Evolutionary conservation across 2,888 invertebrate species (phyloP), one percentile per base, ranked within the genome.

Genomic region (Saturnia pavonia): DNA sequence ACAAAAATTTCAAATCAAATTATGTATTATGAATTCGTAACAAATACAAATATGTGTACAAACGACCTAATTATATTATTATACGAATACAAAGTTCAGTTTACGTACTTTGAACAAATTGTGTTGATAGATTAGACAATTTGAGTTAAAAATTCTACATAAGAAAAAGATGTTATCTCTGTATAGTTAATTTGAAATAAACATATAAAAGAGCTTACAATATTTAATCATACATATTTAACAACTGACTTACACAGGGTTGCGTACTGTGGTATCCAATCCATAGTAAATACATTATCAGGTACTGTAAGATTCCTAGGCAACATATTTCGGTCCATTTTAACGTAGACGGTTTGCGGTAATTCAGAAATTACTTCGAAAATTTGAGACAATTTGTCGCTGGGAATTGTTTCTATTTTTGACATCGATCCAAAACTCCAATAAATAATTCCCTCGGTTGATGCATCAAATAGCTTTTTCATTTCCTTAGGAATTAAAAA

Each of bases 341-440:
- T 95, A 80, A 95, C 94, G 34, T 95, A 83, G 12, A 95, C 94
- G 8, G 91, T 90, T 80, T 95, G 94, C 22, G 94, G 91, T 65
- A 95, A 78, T 54, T 92, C 88, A 0, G 94, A 92, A 73, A 95
- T 89, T 1, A 91, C 94, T 42, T 86, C 84, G 75, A 95, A 91
- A 75, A 95, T 92, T 69, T 88, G 88, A 73, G 89, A 85, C 67
- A 95, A 78, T 74, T 86, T 92, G 25, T 91, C 87, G 54, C 83
- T 84, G 0, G 95, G 92, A 74, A 95, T 94, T 0, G 94, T 93
- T 81, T 95, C 95, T 51, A 94, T 94, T 34, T 91, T 84, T 0
- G 95, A 88, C 92, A 95, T 94, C 9, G 95, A 95, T 14, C 95
- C 95, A 77, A 95, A 94, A 74, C 94, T 95, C 88, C 95, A 94